Evolutionary conservation across 2,113 vertebrate species (phyloP), one percentile per base, ranked within the genome.

Genomic region (Prinia subflava): DNA sequence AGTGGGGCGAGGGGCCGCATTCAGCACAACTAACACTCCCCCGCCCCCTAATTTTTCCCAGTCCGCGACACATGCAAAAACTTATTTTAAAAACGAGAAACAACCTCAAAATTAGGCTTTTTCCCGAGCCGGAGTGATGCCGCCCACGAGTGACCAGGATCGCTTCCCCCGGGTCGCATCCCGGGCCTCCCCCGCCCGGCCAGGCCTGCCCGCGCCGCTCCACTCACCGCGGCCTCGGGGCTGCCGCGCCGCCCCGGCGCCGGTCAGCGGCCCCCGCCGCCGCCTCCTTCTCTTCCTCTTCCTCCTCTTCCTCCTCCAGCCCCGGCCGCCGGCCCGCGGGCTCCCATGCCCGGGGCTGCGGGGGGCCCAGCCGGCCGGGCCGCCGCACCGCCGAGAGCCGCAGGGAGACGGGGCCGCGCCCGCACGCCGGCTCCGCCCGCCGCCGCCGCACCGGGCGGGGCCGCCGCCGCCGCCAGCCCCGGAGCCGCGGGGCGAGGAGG

Each of bases 221-320:
- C 63, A 83, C 94, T 92, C 92, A 95, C 94, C 84, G 89, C 89
- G 92, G 85, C 91, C 91, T 88, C 91, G 74, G 94, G 78, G 90
- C 94, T 90, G 77, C 86, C 80, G 85, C 89, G 68, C 87, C 87
- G 87, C 90, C 94, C 86, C 93, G 67, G 16, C 90, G 65, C 77
- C 56, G 77, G 65, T 86, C 93, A 86, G 90, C 90, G 93, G 76
- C 89, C 90, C 76, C 90, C 75, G 24, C 93, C 85, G 52, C 81
- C 90, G 14, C 85, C 79, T 27, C 64, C 76, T 33, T 37, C 77
- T 62, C 83, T 24, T 81, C 31, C 55, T 77, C 57, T 24, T 68
- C 41, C 55, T 77, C 14, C 42, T 69, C 62, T 63, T 60, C 83
- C 90, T 87, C 83, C 83, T 65, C 89, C 89, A 76, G 70, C 78